Evolutionary conservation across 2,113 vertebrate genomes (phyloP), one percentile per base, ranked within the genome.

Genomic region (Entomyzon cyanotis): DNA sequence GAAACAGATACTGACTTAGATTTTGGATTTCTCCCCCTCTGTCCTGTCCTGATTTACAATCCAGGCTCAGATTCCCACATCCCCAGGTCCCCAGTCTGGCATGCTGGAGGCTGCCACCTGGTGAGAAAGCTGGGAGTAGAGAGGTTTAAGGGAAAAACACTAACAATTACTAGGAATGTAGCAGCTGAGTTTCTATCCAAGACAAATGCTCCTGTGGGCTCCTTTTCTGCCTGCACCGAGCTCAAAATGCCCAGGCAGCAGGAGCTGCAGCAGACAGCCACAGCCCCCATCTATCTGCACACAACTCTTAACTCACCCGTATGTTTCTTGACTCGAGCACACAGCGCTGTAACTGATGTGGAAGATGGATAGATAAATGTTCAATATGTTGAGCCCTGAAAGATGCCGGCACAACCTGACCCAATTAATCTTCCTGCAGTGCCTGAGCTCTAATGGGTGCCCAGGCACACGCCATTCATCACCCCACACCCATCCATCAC

Each of bases 401-500:
- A 96, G 93, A 94, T 95, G 94, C 67, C 6, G 3, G 73, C 87
- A 85, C 93, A 86, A 74, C 79, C 84, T 12, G 19, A 93, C 88
- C 62, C 87, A 90, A 96, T 98, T 92, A 74, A 96, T 98, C 97
- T 97, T 96, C 44, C 87, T 11, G 9, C 71, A 94, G 86, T 31
- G 58, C 87, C 87, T 82, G 80, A 47, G 89, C 73, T 95, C 73
- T 95, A 95, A 96, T 89, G 58, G 31, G 63, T 79, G 76, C 52
- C 42, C 58, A 82, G 91, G 87, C 91, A 81, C 4, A 46, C 2
- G 10, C 67, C 94, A 96, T 98, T 91, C 97, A 97, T 98, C 97
- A 98, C 47, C 76, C 33, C 31, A 62, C 31, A 46, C 39, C 68
- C 5, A 98, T 98, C 92, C 87, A 97, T 98, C 97, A 98, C 2